A percentile compares a stretch with the other conserved stretches of the same genome.
Conservation (phyloP, 2,888 invertebrate genomes). For the Abrostola tripartita region DNA sequence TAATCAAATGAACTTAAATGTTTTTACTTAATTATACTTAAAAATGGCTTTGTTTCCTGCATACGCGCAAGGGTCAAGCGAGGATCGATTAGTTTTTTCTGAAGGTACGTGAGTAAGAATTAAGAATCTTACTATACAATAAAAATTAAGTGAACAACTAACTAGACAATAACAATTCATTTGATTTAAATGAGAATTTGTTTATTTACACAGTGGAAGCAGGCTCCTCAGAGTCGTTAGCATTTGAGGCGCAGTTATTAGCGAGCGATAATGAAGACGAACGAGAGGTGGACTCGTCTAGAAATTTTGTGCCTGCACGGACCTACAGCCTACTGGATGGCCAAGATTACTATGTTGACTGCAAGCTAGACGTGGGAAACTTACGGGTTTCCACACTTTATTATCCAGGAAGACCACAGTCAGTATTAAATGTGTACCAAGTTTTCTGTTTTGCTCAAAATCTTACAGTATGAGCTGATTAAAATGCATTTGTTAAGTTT, state of each 20-base stretch:
- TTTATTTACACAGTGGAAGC: conserved; percentile 1
- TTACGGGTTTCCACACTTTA: conserved; percentile 89
- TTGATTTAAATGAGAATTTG: too few species aligned
- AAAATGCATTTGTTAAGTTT: too few species aligned
- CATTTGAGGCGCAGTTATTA: conserved; percentile 66
- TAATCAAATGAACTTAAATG: too few species aligned
- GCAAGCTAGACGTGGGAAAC: conserved; percentile 87
- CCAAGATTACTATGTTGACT: conserved; percentile 89
- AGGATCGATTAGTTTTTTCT: conserved; percentile 47
- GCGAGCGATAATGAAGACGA: conserved; percentile 72
- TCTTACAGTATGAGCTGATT: too few species aligned
- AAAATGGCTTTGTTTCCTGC: conserved; percentile 73
- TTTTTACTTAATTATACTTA: neutral
- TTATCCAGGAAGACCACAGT: conserved; percentile 90
- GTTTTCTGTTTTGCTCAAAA: too few species aligned
- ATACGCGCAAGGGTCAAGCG: conserved; percentile 55
- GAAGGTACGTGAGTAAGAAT: conserved; percentile 32
- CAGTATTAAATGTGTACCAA: conserved; percentile 55
- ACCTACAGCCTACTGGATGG: conserved; percentile 56
- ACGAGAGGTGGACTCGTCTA: conserved; percentile 9
- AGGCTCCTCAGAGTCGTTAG: conserved; percentile 4
- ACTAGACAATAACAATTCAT: neutral
- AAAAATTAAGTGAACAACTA: neutral
- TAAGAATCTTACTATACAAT: neutral
- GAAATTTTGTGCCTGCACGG: conserved; percentile 11